Evolutionary conservation across 1,140 invertebrate genomes (phyloP).

Genomic region (Calycopis cecrops): DNA sequence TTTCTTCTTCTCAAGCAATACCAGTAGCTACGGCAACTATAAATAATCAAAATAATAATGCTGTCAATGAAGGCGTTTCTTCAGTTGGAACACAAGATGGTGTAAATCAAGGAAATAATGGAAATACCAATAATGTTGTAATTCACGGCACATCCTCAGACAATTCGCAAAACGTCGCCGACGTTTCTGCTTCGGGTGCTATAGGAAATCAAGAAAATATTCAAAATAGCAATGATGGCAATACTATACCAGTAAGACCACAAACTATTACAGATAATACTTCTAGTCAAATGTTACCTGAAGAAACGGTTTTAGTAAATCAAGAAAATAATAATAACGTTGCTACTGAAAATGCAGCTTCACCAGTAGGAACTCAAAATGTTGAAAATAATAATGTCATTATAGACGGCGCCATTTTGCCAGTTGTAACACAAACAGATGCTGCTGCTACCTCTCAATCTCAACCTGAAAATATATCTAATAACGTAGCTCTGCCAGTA

Average conservation of each 20-base stretch:
- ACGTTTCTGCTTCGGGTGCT: no score
- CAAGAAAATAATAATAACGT: background rate
- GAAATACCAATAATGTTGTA: background rate
- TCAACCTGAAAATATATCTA: background rate
- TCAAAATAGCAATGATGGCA: no score
- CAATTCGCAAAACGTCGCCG: no score
- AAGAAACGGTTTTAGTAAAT: no score
- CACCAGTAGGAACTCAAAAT: background rate
- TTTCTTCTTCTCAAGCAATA: no score
- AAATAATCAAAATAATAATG: background rate
- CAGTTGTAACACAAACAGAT: background rate
- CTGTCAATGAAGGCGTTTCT: background rate
- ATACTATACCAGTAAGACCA: no score
- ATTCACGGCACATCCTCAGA: no score
- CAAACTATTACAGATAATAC: no score
- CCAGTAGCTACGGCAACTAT: background rate
- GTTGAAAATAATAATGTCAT: background rate
- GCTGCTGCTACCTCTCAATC: background rate
- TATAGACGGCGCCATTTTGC: no score
- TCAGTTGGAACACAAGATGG: background rate
- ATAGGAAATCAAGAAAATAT: no score
- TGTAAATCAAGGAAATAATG: background rate
- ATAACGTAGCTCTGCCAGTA: background rate
- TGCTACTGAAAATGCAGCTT: background rate
- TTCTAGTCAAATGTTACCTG: no score